Evolutionary conservation across 2,888 invertebrate genomes (phyloP).

Genomic region (Ellobium chinense): DNA sequence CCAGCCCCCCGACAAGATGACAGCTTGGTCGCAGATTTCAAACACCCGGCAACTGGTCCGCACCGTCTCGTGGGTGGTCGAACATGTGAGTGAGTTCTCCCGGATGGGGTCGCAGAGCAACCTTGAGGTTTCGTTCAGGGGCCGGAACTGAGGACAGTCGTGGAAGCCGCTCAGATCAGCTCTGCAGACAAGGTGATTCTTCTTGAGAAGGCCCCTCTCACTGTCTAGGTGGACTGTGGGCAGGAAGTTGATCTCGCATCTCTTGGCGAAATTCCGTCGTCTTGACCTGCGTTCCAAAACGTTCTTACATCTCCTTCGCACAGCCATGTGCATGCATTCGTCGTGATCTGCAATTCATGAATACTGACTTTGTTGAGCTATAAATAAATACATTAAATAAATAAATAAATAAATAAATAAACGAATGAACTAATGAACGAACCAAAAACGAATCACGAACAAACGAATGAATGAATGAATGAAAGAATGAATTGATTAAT

Average conservation of each 20-base stretch:
- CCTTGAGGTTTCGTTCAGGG: slow-evolving; percentile 76
- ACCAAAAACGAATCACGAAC: not conserved
- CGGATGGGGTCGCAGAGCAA: slow-evolving; percentile 79
- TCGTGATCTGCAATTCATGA: slow-evolving; percentile 73
- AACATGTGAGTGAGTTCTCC: slow-evolving; percentile 80
- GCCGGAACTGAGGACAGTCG: slow-evolving; percentile 77
- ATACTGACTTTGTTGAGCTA: not conserved
- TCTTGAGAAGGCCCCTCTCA: not conserved
- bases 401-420: not conserved
- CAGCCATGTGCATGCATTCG: slow-evolving; percentile 79
- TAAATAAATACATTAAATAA: not conserved
- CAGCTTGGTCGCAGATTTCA: slow-evolving; percentile 81
- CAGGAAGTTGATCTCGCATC: slow-evolving; percentile 81
- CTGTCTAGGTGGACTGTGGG: slow-evolving; percentile 78
- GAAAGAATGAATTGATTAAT: not conserved
- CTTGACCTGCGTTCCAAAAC: slow-evolving; percentile 72
- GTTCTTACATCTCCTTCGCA: slow-evolving; percentile 80
- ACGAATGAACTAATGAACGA: not conserved
- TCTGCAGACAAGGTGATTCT: slow-evolving; percentile 72
- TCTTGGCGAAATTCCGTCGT: slow-evolving; percentile 72
- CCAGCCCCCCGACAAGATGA: slow-evolving; percentile 81
- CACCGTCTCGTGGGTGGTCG: slow-evolving; percentile 77
- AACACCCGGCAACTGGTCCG: slow-evolving; percentile 79
- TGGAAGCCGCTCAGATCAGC: slow-evolving; percentile 75
- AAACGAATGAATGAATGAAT: not conserved